A percentile compares a stretch with the other conserved stretches of the same genome.
Evolutionary conservation across 2,113 vertebrate species (phyloP).

Genomic region (Mixornis gularis): DNA sequence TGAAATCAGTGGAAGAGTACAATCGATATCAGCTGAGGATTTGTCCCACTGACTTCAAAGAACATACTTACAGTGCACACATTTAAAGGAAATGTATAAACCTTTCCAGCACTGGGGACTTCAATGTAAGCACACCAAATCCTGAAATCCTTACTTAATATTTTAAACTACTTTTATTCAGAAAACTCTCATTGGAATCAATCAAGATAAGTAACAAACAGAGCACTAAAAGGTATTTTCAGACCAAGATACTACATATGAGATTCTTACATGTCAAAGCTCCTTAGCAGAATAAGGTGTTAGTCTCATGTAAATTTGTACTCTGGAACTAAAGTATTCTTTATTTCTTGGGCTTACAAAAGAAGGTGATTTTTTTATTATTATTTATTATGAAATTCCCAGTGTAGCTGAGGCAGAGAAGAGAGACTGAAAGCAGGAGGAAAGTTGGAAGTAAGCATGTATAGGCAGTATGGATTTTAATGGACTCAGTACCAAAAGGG

Average conservation of each 20-base stretch:
- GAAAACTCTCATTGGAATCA: neutral
- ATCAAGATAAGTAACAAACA: neutral
- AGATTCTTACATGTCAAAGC: neutral
- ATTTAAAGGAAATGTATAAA: conserved; percentile 3
- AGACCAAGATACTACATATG: neutral
- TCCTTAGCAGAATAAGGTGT: neutral
- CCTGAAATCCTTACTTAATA: neutral
- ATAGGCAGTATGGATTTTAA: neutral
- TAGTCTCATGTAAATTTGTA: neutral
- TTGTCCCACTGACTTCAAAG: conserved; percentile 28
- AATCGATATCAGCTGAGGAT: neutral
- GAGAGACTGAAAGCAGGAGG: neutral
- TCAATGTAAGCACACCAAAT: neutral
- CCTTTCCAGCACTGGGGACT: neutral
- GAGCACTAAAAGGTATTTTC: neutral
- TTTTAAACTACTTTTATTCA: neutral
- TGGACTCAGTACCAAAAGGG: neutral
- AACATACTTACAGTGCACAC: neutral
- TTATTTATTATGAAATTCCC: neutral
- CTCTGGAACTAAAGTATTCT: neutral
- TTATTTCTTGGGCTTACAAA: neutral
- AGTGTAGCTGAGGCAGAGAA: neutral
- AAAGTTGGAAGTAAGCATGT: neutral
- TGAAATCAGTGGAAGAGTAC: neutral
- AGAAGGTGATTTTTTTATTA: neutral